These are phyloP conservation scores for Rotaria sp. DNA, from an alignment of 2,888 invertebrate genomes.

Conservation along the genomic window DNA sequence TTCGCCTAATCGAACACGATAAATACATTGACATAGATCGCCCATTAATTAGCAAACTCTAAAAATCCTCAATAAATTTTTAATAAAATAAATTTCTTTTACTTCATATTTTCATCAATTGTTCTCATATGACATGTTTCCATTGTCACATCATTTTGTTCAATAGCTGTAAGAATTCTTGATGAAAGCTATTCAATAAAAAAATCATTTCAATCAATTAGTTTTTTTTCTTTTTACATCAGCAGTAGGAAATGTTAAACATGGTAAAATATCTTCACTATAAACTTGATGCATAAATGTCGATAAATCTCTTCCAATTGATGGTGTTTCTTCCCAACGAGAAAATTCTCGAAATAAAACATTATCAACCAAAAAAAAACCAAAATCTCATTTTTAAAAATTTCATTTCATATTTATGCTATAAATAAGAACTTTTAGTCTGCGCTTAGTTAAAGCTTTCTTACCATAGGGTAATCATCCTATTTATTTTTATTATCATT, in stretches of 20 bases:
- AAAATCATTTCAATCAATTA: background rate
- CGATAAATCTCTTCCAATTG: conserved; percentile 59
- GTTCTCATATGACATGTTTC: conserved; percentile 64
- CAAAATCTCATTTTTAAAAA: background rate
- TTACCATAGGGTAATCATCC: conserved; percentile 28
- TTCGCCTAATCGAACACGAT: conserved; percentile 67
- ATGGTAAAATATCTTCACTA: conserved; percentile 66
- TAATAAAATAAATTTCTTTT: background rate
- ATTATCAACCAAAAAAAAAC: conserved; percentile 63
- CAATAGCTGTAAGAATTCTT: conserved; percentile 63
- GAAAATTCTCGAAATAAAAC: conserved; percentile 66
- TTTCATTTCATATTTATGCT: background rate
- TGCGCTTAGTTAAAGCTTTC: background rate
- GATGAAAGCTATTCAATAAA: conserved; percentile 57
- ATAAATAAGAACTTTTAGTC: background rate
- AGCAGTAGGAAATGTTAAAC: conserved; percentile 55
- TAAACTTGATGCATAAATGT: conserved; percentile 65
- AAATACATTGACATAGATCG: conserved; percentile 66
- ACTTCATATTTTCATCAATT: conserved; percentile 65
- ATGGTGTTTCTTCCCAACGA: conserved; percentile 65
- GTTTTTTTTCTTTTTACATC: conserved; percentile 50
- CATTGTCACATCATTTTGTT: conserved; percentile 66
- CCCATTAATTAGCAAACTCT: conserved; percentile 64
- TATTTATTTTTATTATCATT: background rate
- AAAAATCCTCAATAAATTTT: background rate